Conservation (phyloP, 1,140 invertebrate species). For the Hetaerina americana region DNA sequence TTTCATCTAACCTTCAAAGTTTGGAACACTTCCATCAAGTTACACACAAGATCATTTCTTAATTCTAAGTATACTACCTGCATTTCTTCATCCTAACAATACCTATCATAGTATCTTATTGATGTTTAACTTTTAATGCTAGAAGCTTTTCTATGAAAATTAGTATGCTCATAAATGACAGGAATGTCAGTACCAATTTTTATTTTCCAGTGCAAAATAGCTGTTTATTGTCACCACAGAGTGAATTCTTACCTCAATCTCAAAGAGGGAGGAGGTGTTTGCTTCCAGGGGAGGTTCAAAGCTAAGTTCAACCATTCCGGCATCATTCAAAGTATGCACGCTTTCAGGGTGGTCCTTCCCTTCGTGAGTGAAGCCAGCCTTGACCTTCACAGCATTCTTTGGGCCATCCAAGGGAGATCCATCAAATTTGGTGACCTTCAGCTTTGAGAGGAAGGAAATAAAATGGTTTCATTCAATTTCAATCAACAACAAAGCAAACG, state of each 20-base stretch:
- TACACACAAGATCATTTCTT: too few relatives aligned
- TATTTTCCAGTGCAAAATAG: too few relatives aligned
- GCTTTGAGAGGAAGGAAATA: too few relatives aligned
- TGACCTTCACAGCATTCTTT: conserved; percentile 45
- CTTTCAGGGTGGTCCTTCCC: conserved; percentile 45
- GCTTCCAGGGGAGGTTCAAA: conserved; percentile 48
- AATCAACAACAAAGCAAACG: too few relatives aligned
- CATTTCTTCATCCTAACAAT: background rate
- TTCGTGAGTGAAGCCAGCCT: conserved; percentile 52
- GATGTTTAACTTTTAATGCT: background rate
- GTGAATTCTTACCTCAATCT: conserved; percentile 39
- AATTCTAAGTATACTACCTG: background rate
- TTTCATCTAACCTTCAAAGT: too few relatives aligned
- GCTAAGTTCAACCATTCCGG: conserved; percentile 55
- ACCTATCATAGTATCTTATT: too few relatives aligned
- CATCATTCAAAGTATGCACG: conserved; percentile 42
- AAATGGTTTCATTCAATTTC: too few relatives aligned
- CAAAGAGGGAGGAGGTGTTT: conserved; percentile 37
- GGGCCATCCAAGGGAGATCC: conserved; percentile 49
- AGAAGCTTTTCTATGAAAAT: too few relatives aligned
- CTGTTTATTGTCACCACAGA: background rate
- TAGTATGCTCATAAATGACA: too few relatives aligned
- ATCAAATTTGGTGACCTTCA: conserved; percentile 62
- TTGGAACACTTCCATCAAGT: too few relatives aligned
- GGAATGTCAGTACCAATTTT: too few relatives aligned